Percentiles rank a stretch among this genome's conserved stretches.
Evolutionary conservation across 2,113 vertebrate genomes (phyloP).

Genomic region (Daboia siamensis): DNA sequence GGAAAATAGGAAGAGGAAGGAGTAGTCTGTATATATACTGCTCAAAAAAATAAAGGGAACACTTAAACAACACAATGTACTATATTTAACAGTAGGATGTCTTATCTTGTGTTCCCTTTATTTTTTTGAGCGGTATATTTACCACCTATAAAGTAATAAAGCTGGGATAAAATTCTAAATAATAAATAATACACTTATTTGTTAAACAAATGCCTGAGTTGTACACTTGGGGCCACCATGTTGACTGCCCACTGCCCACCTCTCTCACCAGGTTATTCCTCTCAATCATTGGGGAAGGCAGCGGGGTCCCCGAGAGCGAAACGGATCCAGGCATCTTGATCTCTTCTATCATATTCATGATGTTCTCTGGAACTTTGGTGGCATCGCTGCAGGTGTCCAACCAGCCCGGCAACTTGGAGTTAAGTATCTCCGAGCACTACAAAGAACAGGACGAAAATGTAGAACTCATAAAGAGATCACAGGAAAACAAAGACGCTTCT

Average conservation of each 20-base stretch:
- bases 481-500: accelerated
- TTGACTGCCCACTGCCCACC: neutral
- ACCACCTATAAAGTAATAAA: neutral
- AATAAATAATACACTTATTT: too few relatives aligned
- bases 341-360: constrained; percentile 84
- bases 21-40: neutral
- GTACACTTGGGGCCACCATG: neutral
- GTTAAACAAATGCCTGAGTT: too few relatives aligned
- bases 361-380: constrained; percentile 85
- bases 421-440: constrained; percentile 86
- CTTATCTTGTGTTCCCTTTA: too few relatives aligned
- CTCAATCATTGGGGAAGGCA: constrained; percentile 76
- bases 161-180: neutral
- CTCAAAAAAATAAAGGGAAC: too few relatives aligned
- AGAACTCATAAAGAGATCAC: neutral
- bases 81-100: too few relatives aligned
- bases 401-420: constrained; percentile 83
- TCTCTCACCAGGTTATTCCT: constrained; percentile 74
- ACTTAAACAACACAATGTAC: too few relatives aligned
- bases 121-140: too few relatives aligned
- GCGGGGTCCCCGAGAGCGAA: constrained; percentile 72
- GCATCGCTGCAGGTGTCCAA: constrained; percentile 89
- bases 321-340: constrained; percentile 70
- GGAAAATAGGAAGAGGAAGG: neutral
- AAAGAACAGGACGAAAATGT: constrained; percentile 10